Evolutionary conservation across 2,113 vertebrate genomes (phyloP).

Genomic region (Ornithorhynchus anatinus): DNA sequence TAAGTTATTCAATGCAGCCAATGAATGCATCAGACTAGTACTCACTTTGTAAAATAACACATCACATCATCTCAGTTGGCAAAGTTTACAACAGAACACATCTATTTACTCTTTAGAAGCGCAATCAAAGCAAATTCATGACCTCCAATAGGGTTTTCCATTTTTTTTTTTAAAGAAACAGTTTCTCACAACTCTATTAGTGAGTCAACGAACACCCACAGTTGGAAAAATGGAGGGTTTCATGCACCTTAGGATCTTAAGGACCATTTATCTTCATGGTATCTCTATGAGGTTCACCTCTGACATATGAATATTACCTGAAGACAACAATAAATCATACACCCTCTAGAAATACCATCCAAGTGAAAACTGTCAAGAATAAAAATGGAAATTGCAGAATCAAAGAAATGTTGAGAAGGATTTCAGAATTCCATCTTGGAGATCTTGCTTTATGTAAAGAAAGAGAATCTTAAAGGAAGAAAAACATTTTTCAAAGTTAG

Average conservation of each 20-base stretch:
- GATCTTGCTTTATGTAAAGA: conserved; percentile 9
- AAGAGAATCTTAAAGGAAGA: conserved; percentile 8
- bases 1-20: conserved; percentile 2
- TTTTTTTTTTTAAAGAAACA: conserved; percentile 29
- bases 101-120: conserved; percentile 15
- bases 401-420: conserved; percentile 10
- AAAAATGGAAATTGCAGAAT: conserved; percentile 1
- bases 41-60: background rate
- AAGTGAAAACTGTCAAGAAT: conserved; percentile 11
- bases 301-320: conserved; percentile 28
- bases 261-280: conserved; percentile 3
- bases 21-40: background rate
- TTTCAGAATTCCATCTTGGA: conserved; percentile 23
- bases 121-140: conserved; percentile 24
- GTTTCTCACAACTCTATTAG: background rate
- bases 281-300: conserved; percentile 12
- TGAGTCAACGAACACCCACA: conserved; percentile 21
- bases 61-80: background rate
- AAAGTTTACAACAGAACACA: conserved; percentile 23
- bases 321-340: conserved; percentile 38
- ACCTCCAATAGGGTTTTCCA: conserved; percentile 29
- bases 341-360: conserved; percentile 23
- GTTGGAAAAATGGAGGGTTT: background rate
- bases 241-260: background rate
- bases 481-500: background rate